Conservation (phyloP, 2,797 vertebrate genomes). For the Heliangelus exortis region DNA sequence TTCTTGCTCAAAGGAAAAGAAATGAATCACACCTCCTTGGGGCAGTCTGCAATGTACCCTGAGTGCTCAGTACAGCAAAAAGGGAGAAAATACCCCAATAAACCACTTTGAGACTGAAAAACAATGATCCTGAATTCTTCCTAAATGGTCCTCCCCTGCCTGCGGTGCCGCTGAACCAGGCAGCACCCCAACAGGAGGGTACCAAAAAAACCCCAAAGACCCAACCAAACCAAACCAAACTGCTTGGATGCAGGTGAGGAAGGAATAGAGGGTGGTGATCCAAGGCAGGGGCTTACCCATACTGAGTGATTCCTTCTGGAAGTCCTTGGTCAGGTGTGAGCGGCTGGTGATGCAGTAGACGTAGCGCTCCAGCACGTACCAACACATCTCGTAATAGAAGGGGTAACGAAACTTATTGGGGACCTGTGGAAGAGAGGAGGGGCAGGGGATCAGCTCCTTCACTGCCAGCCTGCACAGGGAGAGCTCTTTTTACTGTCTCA, state of each 20-base stretch:
- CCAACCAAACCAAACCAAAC: no score
- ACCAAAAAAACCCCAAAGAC: not conserved
- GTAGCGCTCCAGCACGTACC: slow-evolving; percentile 97
- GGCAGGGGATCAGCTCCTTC: not conserved
- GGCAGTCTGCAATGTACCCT: not conserved
- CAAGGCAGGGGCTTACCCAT: slow-evolving; percentile 84
- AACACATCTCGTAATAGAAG: slow-evolving; percentile 99
- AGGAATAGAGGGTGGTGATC: not conserved
- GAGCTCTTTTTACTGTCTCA: not conserved
- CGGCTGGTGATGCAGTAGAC: slow-evolving; percentile 92
- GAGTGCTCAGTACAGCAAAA: not conserved
- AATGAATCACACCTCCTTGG: not conserved
- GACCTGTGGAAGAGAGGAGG: slow-evolving; percentile 79
- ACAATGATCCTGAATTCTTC: not conserved
- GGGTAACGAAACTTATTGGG: slow-evolving; percentile 98
- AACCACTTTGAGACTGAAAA: not conserved
- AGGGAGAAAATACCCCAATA: not conserved
- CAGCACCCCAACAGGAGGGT: not conserved
- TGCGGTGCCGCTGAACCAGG: not conserved
- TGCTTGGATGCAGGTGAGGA: not conserved
- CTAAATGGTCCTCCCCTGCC: not conserved
- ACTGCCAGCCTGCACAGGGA: not conserved
- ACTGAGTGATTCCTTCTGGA: slow-evolving; percentile 93
- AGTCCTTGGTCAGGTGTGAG: slow-evolving; percentile 94
- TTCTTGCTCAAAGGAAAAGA: not conserved